Evolutionary conservation across 2,888 invertebrate genomes (phyloP).

Genomic region (Hirudinaria manillensis): DNA sequence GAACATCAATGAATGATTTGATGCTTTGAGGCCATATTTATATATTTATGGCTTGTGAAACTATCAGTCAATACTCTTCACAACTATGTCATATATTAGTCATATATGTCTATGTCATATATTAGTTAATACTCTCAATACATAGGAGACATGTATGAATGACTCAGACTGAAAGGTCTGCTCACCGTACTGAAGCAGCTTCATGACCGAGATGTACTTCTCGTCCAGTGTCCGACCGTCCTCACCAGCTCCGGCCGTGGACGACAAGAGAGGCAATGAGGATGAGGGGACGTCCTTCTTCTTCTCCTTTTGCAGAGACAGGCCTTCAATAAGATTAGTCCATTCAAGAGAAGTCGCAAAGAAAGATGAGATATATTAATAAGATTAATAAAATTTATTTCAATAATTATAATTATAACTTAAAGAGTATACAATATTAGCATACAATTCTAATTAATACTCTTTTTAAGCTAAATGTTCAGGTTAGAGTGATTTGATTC

Average conservation of each 20-base stretch:
- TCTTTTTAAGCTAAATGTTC: too few species aligned
- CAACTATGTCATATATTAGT: too few species aligned
- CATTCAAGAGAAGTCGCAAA: not conserved
- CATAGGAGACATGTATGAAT: too few species aligned
- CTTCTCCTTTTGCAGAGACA: conserved; percentile 5
- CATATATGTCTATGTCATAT: too few species aligned
- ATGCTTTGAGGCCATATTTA: too few species aligned
- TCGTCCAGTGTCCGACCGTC: conserved; percentile 62
- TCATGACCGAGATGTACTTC: conserved; percentile 78
- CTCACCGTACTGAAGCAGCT: conserved; percentile 77
- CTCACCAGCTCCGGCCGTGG: conserved; percentile 25
- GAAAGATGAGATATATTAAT: not conserved
- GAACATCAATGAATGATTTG: too few species aligned
- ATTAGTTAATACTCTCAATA: too few species aligned
- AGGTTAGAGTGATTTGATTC: too few species aligned
- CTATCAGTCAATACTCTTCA: too few species aligned
- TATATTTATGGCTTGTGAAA: too few species aligned
- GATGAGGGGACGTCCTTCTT: conserved; percentile 17
- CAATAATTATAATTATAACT: not conserved
- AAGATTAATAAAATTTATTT: not conserved
- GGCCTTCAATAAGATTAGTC: not conserved
- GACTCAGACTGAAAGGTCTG: too few species aligned
- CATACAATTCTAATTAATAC: too few species aligned
- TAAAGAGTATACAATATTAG: not conserved
- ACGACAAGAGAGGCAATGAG: not conserved